These are phyloP conservation scores for Alitta virens DNA, from an alignment of 2,888 invertebrate species.

Conservation along the genomic window DNA sequence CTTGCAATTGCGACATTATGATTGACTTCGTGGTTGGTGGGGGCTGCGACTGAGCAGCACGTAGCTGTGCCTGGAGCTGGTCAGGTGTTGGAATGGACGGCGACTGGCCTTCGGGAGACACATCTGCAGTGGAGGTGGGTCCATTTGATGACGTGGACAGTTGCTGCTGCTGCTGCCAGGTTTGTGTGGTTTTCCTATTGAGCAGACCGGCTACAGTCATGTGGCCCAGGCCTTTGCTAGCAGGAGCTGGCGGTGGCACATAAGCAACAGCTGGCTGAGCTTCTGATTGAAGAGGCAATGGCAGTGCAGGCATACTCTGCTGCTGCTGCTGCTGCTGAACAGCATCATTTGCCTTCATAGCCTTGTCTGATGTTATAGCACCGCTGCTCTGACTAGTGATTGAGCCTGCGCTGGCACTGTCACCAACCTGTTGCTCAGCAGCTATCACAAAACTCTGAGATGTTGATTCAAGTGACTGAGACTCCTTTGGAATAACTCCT, in stretches of 20 bases:
- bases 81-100: not conserved
- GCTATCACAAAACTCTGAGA: too few species aligned
- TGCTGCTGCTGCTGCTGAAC: not conserved
- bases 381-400: too few species aligned
- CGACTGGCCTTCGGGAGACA: not conserved
- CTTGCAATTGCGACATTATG: not conserved
- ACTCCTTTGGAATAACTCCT: too few species aligned
- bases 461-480: too few species aligned
- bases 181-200: not conserved
- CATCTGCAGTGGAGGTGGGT: not conserved
- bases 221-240: not conserved
- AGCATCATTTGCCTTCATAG: too few species aligned
- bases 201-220: not conserved
- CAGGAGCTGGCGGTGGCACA: not conserved
- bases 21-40: not conserved
- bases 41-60: not conserved
- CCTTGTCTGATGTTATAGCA: too few species aligned
- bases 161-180: not conserved
- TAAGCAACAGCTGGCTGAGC: not conserved
- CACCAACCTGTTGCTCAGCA: too few species aligned
- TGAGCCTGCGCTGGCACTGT: not conserved
- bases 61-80: conserved; percentile 1
- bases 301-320: not conserved
- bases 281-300: not conserved
- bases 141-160: not conserved